Evolutionary conservation across 35 echinoderm and acorn worm species (phyloP).

Genomic region (Amphiura filiformis): DNA sequence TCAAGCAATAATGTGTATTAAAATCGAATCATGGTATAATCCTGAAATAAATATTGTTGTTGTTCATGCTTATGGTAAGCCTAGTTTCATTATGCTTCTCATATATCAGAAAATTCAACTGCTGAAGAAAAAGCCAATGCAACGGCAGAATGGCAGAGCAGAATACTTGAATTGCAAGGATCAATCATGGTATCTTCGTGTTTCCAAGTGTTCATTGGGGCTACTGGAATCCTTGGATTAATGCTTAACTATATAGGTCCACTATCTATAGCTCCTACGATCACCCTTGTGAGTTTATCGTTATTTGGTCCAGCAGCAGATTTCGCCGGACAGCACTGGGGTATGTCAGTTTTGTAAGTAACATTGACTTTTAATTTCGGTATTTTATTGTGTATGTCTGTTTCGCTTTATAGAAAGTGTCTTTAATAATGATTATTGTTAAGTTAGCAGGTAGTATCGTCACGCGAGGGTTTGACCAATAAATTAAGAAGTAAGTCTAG

Average conservation of each 20-base stretch:
- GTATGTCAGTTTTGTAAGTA: slow-evolving; percentile 66
- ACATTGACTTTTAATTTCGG: background rate
- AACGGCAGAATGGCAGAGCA: slow-evolving; percentile 57
- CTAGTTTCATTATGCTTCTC: background rate
- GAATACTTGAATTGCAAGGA: slow-evolving; percentile 80
- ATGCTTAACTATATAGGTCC: slow-evolving; percentile 68
- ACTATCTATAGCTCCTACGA: slow-evolving; percentile 62
- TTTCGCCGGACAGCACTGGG: slow-evolving; percentile 71
- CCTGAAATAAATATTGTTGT: too few relatives aligned
- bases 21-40: too few relatives aligned
- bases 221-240: slow-evolving; percentile 65
- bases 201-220: slow-evolving; percentile 75
- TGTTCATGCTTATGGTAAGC: too few relatives aligned
- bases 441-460: background rate
- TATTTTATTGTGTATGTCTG: too few relatives aligned
- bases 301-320: too few relatives aligned
- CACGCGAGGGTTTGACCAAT: too few relatives aligned
- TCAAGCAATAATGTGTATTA: too few relatives aligned
- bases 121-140: background rate
- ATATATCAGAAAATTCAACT: background rate
- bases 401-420: too few relatives aligned
- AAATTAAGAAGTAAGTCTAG: too few relatives aligned
- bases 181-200: slow-evolving; percentile 79
- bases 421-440: background rate
- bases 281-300: slow-evolving; percentile 58